Conservation (phyloP, 2,888 invertebrate genomes). For the Andrena marginata region DNA sequence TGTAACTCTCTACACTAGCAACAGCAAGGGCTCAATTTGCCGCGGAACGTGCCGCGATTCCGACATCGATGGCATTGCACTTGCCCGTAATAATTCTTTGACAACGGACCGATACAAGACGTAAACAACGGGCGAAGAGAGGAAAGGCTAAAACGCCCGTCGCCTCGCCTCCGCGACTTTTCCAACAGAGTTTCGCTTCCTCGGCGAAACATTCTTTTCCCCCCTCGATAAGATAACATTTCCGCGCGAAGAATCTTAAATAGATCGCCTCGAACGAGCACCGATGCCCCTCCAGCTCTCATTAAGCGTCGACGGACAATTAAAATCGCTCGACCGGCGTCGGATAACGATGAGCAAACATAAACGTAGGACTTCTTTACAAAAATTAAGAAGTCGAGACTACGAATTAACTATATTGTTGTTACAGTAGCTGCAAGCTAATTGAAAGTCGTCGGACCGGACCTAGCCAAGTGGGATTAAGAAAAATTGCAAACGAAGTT, state of each 20-base stretch:
- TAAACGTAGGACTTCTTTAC: background rate
- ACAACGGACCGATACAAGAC: constrained; percentile 30
- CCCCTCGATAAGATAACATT: constrained; percentile 58
- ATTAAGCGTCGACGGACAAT: constrained; percentile 8
- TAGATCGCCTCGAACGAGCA: constrained; percentile 40
- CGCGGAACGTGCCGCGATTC: background rate
- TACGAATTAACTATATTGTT: background rate
- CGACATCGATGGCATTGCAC: constrained; percentile 32
- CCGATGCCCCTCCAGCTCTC: constrained; percentile 24
- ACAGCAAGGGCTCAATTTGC: constrained; percentile 17
- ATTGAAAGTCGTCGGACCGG: background rate
- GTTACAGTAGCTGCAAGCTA: no score
- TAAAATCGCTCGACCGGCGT: constrained; percentile 33
- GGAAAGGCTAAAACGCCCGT: constrained; percentile 4
- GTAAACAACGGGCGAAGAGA: constrained; percentile 38
- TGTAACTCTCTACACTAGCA: background rate
- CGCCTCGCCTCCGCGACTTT: constrained; percentile 24
- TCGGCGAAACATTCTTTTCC: constrained; percentile 30
- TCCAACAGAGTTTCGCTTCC: constrained; percentile 43
- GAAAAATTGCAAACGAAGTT: no score
- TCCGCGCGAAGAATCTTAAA: constrained; percentile 60
- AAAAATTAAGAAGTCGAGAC: background rate
- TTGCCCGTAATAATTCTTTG: constrained; percentile 53
- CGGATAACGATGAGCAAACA: background rate
- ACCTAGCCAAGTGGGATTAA: background rate